A percentile compares a stretch with the other conserved stretches of the same genome.
Evolutionary conservation across 2,888 invertebrate species (phyloP).

Genomic region (Syrista parreyssii): DNA sequence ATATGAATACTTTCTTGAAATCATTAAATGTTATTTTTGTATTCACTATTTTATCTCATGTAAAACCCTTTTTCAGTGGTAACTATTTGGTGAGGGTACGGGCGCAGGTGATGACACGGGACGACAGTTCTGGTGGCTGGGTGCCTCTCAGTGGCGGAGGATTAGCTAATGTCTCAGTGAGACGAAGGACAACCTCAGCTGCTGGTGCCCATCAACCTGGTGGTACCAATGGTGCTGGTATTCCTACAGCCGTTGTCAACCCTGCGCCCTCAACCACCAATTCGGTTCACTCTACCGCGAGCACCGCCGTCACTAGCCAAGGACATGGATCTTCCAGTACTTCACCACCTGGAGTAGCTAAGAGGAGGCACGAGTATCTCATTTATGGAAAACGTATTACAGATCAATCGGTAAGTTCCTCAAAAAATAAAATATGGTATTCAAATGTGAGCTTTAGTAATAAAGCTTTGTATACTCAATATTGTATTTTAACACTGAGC

Average conservation of each 20-base stretch:
- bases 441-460: too few relatives aligned
- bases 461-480: too few relatives aligned
- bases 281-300: constrained; percentile 34
- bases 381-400: constrained; percentile 93
- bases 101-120: constrained; percentile 98
- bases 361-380: constrained; percentile 86
- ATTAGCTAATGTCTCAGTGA: constrained; percentile 91
- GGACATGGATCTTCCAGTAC: constrained; percentile 55
- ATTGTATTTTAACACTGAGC: too few relatives aligned
- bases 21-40: too few relatives aligned
- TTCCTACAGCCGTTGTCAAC: constrained; percentile 37
- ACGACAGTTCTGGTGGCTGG: constrained; percentile 97
- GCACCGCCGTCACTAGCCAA: constrained; percentile 44
- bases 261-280: constrained; percentile 46
- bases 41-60: neutral
- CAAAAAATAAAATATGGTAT: too few relatives aligned
- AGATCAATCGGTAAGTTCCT: constrained; percentile 84
- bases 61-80: constrained; percentile 73
- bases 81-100: constrained; percentile 95
- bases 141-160: constrained; percentile 94
- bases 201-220: constrained; percentile 36
- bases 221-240: constrained; percentile 21
- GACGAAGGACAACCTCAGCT: constrained; percentile 75
- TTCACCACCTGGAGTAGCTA: constrained; percentile 67
- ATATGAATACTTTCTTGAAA: too few relatives aligned